A percentile compares a stretch with the other conserved stretches of the same genome.
Conservation (phyloP, 2,888 invertebrate genomes). For the Troides helena region DNA sequence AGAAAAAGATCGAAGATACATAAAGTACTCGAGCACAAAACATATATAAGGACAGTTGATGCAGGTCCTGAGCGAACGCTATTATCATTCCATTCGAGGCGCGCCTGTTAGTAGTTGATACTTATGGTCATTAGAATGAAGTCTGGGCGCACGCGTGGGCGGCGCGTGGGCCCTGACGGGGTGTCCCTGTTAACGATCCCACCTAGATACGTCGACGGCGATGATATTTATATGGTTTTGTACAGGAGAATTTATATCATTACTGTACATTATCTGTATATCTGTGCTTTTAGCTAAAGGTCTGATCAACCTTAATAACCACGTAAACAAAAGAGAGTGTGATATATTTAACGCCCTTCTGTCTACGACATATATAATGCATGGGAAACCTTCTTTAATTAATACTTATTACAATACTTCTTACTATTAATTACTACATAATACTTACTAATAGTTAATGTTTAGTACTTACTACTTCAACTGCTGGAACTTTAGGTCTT, state of each 20-base stretch:
- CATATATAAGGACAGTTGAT: not conserved
- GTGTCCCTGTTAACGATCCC: conserved; percentile 26
- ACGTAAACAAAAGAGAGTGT: not conserved
- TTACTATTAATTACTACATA: too few species aligned
- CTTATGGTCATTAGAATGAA: conserved; percentile 24
- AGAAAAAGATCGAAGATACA: too few species aligned
- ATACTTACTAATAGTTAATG: too few species aligned
- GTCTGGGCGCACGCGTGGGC: conserved; percentile 25
- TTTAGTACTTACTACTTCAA: too few species aligned
- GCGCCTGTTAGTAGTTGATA: conserved; percentile 27
- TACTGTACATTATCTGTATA: conserved; percentile 4
- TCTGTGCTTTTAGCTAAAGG: not conserved
- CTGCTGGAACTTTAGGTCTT: too few species aligned
- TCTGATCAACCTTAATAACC: not conserved
- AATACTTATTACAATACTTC: too few species aligned
- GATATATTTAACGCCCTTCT: not conserved
- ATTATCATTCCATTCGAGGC: conserved; percentile 22
- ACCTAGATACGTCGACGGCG: conserved; percentile 24
- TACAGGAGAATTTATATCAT: conserved; percentile 15
- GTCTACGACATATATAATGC: too few species aligned
- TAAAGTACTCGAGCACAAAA: not conserved
- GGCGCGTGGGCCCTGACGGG: conserved; percentile 25
- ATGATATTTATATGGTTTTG: conserved; percentile 22
- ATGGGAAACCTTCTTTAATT: too few species aligned
- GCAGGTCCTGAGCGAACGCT: not conserved